A percentile compares a stretch with the other conserved stretches of the same genome.
These are phyloP conservation scores for Eriocheir sinensis DNA, from an alignment of 1,140 invertebrate species.

Conservation along the genomic window DNA sequence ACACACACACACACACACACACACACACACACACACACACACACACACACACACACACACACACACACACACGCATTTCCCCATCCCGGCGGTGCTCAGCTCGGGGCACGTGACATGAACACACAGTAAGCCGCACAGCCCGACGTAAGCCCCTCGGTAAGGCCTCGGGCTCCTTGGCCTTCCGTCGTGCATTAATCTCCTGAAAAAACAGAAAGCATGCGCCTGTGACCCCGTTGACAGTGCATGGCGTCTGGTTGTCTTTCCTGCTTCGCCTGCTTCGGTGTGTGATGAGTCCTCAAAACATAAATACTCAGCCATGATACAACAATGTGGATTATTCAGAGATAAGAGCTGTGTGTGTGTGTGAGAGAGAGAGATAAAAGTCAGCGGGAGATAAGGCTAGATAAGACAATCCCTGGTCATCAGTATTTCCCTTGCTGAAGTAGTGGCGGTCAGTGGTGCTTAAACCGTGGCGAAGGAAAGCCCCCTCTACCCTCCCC, in stretches of 20 bases:
- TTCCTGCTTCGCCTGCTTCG: too few species aligned
- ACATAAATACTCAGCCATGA: not conserved
- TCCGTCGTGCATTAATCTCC: not conserved
- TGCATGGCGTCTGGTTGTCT: not conserved
- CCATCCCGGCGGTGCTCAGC: not conserved
- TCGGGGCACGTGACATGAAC: not conserved
- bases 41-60: constrained; percentile 49
- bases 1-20: constrained; percentile 45
- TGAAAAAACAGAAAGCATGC: not conserved
- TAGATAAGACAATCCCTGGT: not conserved
- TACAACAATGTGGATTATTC: not conserved
- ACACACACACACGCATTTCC: not conserved
- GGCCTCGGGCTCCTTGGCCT: not conserved
- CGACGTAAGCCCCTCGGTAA: not conserved
- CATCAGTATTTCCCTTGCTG: not conserved
- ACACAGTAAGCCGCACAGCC: not conserved
- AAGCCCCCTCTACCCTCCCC: too few species aligned
- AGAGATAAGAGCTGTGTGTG: not conserved
- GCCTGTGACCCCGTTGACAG: not conserved
- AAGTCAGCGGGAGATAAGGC: not conserved
- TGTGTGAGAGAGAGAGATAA: not conserved
- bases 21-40: constrained; percentile 54
- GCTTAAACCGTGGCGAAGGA: not conserved
- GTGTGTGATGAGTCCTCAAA: not conserved
- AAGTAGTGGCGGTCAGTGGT: not conserved